phyloP scores from a whole-genome alignment of 2,888 invertebrate species.

The Sarcophaga caerulescens region DNA sequence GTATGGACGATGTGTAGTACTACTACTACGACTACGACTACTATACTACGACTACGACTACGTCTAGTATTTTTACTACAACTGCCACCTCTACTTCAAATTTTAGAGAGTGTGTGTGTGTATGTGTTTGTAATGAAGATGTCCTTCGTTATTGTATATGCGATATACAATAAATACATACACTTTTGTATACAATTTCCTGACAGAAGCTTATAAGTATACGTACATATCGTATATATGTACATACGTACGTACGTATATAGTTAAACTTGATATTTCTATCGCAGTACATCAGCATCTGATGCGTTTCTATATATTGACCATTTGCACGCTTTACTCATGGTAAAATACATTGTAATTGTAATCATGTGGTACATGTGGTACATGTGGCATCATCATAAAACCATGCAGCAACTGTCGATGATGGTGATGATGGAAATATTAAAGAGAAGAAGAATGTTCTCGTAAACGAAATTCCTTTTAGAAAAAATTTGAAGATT shows the following conservation, averaged over 20 bases:
- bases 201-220: background rate
- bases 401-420: conserved; percentile 29
- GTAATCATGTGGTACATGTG: conserved; percentile 50
- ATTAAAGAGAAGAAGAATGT: too few relatives aligned
- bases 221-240: conserved; percentile 3
- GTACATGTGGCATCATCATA: conserved; percentile 50
- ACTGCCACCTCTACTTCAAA: background rate
- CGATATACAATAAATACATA: conserved; percentile 24
- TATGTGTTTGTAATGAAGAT: background rate
- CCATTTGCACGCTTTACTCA: conserved; percentile 53
- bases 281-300: conserved; percentile 9
- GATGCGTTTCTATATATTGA: conserved; percentile 37
- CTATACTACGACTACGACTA: background rate
- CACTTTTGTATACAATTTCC: background rate
- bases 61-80: background rate
- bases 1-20: background rate
- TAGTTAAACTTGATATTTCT: conserved; percentile 47
- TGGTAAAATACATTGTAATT: conserved; percentile 42
- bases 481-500: too few relatives aligned
- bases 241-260: background rate
- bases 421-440: background rate
- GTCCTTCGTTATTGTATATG: conserved; percentile 32
- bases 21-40: background rate
- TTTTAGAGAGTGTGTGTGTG: background rate
- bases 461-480: too few relatives aligned